These are phyloP conservation scores for Drosophila melanica DNA, from an alignment of 1,140 invertebrate species.

Conservation along the genomic window DNA sequence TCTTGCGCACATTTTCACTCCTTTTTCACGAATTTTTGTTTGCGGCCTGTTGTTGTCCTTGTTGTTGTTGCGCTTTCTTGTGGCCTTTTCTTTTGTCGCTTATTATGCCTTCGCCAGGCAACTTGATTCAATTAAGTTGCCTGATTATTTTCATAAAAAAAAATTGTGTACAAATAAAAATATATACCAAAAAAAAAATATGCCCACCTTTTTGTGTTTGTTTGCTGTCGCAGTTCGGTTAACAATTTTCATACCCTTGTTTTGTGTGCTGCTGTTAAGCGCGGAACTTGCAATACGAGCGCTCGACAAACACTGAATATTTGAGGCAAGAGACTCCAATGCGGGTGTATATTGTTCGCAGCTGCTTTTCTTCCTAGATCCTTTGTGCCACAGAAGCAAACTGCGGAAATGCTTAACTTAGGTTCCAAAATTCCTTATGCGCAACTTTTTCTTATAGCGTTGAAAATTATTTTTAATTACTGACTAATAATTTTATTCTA, in stretches of 20 bases:
- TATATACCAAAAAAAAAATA: background rate
- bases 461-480: too few species aligned
- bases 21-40: slow-evolving; percentile 45
- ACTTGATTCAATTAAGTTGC: slow-evolving; percentile 77
- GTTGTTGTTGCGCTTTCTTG: slow-evolving; percentile 30
- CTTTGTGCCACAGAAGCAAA: background rate
- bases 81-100: slow-evolving; percentile 61
- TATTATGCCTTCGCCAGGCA: slow-evolving; percentile 48
- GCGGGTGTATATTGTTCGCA: background rate
- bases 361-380: background rate
- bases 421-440: too few species aligned
- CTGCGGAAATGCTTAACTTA: background rate
- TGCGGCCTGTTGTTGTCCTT: slow-evolving; percentile 30
- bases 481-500: too few species aligned
- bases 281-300: slow-evolving; percentile 50
- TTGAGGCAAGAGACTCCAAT: background rate
- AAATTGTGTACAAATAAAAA: slow-evolving; percentile 25
- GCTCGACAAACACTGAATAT: slow-evolving; percentile 37
- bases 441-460: too few species aligned
- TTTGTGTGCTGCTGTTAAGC: slow-evolving; percentile 33
- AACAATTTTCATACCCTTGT: slow-evolving; percentile 34
- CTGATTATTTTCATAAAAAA: slow-evolving; percentile 71
- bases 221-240: slow-evolving; percentile 13
- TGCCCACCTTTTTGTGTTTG: slow-evolving; percentile 18
- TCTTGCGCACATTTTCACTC: slow-evolving; percentile 69